Percentiles rank a stretch among this genome's conserved stretches.
These are phyloP conservation scores for Plectropomus leopardus DNA, from an alignment of 2,113 vertebrate species.

Conservation along the genomic window DNA sequence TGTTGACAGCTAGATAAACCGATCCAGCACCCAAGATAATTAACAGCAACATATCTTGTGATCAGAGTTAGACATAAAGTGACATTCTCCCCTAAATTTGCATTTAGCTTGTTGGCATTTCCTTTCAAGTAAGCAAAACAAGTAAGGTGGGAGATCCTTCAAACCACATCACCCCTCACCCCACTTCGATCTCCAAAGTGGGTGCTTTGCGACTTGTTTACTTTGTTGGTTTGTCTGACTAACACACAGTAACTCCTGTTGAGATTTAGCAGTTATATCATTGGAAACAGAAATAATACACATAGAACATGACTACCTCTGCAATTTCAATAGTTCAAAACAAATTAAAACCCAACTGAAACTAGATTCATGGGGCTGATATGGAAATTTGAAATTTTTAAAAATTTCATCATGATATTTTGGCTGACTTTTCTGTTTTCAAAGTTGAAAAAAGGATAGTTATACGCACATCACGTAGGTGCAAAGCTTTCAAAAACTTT, in stretches of 20 bases:
- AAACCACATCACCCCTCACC: conserved; percentile 17
- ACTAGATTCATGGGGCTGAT: not conserved
- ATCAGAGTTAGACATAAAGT: conserved; percentile 34
- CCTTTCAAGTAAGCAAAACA: conserved; percentile 48
- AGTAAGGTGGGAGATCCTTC: conserved; percentile 30
- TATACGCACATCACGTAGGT: no score
- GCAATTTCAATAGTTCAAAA: not conserved
- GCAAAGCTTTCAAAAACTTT: no score
- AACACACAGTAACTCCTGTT: conserved; percentile 26
- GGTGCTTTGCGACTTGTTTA: conserved; percentile 47
- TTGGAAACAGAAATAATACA: conserved; percentile 28
- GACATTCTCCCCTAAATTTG: conserved; percentile 35
- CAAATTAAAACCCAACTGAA: not conserved
- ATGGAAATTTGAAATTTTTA: not conserved
- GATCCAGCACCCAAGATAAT: conserved; percentile 31
- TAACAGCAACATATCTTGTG: conserved; percentile 25
- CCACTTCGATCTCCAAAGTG: conserved; percentile 37
- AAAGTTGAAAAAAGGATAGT: no score
- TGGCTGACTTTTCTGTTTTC: not conserved
- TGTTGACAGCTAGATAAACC: conserved; percentile 19
- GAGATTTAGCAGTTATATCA: conserved; percentile 7
- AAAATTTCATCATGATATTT: not conserved
- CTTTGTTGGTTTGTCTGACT: conserved; percentile 40
- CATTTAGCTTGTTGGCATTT: conserved; percentile 35
- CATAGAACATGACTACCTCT: not conserved